These are phyloP conservation scores for Leptinotarsa undecemlineata DNA, from an alignment of 1,140 invertebrate genomes.

Conservation along the genomic window DNA sequence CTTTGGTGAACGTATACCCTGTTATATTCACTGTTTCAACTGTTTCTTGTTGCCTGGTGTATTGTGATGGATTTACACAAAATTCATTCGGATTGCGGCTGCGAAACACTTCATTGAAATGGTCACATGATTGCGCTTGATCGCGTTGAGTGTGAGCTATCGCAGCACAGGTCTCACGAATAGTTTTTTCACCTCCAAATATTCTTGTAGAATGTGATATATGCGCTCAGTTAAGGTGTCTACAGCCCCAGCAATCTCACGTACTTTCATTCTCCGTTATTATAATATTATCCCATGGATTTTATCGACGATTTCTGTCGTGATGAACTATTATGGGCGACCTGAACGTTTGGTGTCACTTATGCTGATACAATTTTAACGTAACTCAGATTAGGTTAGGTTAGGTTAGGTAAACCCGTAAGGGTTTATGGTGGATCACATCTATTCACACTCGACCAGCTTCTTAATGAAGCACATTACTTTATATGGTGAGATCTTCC, in stretches of 20 bases:
- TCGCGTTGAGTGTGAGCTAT: not conserved
- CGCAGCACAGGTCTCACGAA: not conserved
- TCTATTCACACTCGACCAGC: too few species aligned
- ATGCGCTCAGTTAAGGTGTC: not conserved
- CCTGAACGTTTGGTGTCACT: not conserved
- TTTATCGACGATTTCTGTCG: not conserved
- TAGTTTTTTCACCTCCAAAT: not conserved
- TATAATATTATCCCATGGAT: not conserved
- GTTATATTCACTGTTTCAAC: not conserved
- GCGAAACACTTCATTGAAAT: not conserved
- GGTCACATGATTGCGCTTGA: not conserved
- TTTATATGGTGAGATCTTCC: too few species aligned
- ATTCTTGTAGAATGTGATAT: not conserved
- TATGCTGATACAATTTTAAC: too few species aligned
- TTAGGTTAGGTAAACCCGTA: too few species aligned
- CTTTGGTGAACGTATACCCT: not conserved
- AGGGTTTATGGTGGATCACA: too few species aligned
- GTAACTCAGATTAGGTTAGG: too few species aligned
- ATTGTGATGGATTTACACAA: not conserved
- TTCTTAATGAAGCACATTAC: too few species aligned
- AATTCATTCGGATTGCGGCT: not conserved
- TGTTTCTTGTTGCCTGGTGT: not conserved
- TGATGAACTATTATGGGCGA: not conserved
- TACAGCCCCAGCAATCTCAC: not conserved
- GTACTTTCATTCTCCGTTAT: not conserved